Base-by-base conservation (phyloP, 2,797 vertebrate species). In the Sebastes baramenuke region DNA sequence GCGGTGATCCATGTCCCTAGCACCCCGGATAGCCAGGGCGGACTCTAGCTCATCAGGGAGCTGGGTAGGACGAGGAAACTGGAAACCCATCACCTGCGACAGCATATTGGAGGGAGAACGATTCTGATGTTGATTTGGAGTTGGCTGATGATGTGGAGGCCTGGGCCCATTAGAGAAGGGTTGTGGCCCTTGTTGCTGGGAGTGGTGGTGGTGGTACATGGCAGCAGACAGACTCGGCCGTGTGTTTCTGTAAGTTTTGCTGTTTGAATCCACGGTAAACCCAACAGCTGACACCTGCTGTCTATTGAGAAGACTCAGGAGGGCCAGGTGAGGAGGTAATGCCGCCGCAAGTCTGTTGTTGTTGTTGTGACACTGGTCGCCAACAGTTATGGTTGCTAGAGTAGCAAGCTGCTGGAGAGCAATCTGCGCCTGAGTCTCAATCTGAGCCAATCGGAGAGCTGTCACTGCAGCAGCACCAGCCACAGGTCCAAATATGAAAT, bases 391-490 rank as follows among this genome's bases (percentile, higher is more conserved):
- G 71, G 94, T 81, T 27, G 93, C 94, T 79, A 95, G 89, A 42
- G 93, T 89, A 85, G 95, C 92, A 89, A 95, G 94, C 67, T 91
- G 96, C 86, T 92, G 96, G 74, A 97, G 95, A 88, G 96, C 95
- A 93, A 96, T 95, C 74, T 92, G 96, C 27, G 95, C 95, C 92
- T 96, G 85, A 84, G 81, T 89, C 72, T 93, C 93, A 93, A 97
- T 95, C 83, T 96, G 96, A 88, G 96, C 96, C 92, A 97, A 93
- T 92, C 94, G 94, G 62, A 97, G 96, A 95, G 96, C 95, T 94
- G 96, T 84, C 32, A 78, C 73, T 58, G 81, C 79, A 42, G 88
- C 83, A 80, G 72, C 80, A 79, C 65, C 75, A 42, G 77, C 67
- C 24, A 64, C 88, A 16, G 91, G 83, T 93, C 91, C 92, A 82